Evolutionary conservation across 2,797 vertebrate genomes (phyloP).

Genomic region (Rachycentron canadum): DNA sequence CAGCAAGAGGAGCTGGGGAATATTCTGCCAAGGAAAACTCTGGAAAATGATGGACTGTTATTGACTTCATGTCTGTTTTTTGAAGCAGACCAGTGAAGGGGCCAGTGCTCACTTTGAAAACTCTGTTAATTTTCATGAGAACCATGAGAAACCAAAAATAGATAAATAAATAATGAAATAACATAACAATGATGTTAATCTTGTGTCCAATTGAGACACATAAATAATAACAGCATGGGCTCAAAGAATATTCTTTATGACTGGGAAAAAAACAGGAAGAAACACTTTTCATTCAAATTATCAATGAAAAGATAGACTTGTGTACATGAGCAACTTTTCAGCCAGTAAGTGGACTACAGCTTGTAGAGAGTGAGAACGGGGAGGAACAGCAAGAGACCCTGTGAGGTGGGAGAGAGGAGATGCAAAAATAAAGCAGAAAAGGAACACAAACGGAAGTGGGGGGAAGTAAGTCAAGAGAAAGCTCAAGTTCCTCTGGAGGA

Average conservation of each 20-base stretch:
- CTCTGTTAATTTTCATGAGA: conserved; percentile 44
- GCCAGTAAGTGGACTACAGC: conserved; percentile 77
- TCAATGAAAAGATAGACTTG: conserved; percentile 63
- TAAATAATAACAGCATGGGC: neutral
- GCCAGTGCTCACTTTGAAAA: conserved; percentile 42
- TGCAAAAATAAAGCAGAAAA: conserved; percentile 75
- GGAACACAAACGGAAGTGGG: conserved; percentile 76
- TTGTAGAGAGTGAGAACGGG: conserved; percentile 56
- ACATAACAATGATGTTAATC: neutral
- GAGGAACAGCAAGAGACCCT: conserved; percentile 59
- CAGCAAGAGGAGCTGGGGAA: conserved; percentile 59
- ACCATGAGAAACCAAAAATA: too few species aligned
- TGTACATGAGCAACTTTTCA: conserved; percentile 62
- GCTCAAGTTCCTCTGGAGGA: conserved; percentile 66
- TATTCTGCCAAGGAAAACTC: conserved; percentile 80
- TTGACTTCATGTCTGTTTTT: conserved; percentile 66
- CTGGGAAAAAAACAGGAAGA: conserved; percentile 60
- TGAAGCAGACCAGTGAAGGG: conserved; percentile 23
- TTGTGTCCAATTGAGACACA: conserved; percentile 2
- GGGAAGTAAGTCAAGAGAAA: conserved; percentile 70
- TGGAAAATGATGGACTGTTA: conserved; percentile 59
- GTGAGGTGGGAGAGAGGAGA: conserved; percentile 64
- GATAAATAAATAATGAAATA: neutral
- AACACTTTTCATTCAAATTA: conserved; percentile 58
- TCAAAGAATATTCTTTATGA: conserved; percentile 12